These are phyloP conservation scores for Oophaga sylvatica DNA, from an alignment of 2,797 vertebrate species.

Conservation along the genomic window DNA sequence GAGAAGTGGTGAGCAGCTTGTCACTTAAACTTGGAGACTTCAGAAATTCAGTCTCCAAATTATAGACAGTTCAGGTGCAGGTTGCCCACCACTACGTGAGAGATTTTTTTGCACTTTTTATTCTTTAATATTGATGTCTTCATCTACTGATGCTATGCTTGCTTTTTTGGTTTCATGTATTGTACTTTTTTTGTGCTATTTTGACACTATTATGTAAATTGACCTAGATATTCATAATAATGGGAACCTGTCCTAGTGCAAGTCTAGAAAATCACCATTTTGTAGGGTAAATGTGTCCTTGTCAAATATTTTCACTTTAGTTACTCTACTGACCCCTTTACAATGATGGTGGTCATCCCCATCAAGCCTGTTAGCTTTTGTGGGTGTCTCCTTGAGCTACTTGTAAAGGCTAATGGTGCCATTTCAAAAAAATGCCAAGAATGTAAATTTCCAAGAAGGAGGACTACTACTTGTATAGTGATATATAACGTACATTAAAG, in stretches of 20 bases:
- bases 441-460: background rate
- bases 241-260: background rate
- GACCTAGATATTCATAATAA: background rate
- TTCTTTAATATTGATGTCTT: background rate
- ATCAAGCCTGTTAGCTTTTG: background rate
- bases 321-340: too few species aligned
- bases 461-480: background rate
- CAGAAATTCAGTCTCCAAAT: background rate
- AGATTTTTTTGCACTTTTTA: background rate
- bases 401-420: background rate
- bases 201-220: background rate
- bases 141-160: background rate
- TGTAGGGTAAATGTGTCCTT: too few species aligned
- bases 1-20: slow-evolving; percentile 15
- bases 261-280: too few species aligned
- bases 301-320: too few species aligned
- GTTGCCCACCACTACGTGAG: slow-evolving; percentile 9
- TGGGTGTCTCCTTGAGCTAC: background rate
- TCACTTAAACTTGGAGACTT: background rate
- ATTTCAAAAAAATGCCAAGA: background rate
- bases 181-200: background rate
- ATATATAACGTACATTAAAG: background rate
- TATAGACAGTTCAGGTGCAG: background rate
- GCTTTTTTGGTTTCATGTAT: background rate
- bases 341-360: background rate